These are phyloP conservation scores for Hydropotes inermis DNA, from an alignment of 2,113 vertebrate species.

Conservation along the genomic window DNA sequence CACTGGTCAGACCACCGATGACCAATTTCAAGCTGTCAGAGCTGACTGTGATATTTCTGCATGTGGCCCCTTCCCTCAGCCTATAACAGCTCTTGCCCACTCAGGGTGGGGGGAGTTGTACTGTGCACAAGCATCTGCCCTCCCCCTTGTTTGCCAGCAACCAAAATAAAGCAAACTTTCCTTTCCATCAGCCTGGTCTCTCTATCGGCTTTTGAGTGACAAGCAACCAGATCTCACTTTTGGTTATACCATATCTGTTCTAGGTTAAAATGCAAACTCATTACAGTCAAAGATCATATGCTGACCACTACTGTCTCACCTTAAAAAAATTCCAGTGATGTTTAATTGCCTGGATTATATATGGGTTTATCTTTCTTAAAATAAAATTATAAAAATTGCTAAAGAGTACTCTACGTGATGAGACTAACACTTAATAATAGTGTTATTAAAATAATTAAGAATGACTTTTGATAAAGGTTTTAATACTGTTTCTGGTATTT, in stretches of 20 bases:
- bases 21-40: background rate
- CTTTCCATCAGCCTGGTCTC: background rate
- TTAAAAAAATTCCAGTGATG: background rate
- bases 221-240: background rate
- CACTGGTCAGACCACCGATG: background rate
- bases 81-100: background rate
- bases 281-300: background rate
- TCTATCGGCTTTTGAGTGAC: background rate
- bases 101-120: accelerated
- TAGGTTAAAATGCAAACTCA: background rate
- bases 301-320: background rate
- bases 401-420: background rate
- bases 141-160: background rate
- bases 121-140: background rate
- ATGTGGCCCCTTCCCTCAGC: background rate
- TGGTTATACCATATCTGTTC: background rate
- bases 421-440: background rate
- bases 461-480: background rate
- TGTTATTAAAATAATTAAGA: background rate
- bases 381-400: background rate
- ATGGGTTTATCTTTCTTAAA: background rate
- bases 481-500: background rate
- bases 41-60: background rate
- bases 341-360: background rate
- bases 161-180: background rate